phyloP scores from a whole-genome alignment of 2,888 invertebrate genomes.

The Eilema griseolum region DNA sequence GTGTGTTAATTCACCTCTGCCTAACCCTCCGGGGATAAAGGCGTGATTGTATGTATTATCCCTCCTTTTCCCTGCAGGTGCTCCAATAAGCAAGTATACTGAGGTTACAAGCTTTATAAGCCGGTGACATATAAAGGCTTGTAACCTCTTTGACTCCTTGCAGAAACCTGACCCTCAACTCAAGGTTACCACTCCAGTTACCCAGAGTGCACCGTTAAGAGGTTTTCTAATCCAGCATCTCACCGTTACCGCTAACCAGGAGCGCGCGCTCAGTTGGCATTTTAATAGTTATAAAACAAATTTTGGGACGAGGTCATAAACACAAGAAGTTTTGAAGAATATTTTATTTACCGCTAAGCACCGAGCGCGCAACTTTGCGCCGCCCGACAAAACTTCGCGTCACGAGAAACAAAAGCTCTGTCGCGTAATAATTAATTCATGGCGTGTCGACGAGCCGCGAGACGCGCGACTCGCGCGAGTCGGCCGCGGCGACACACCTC shows the following conservation, averaged over 20 bases:
- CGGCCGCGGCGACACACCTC: slow-evolving; percentile 34
- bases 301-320: slow-evolving; percentile 32
- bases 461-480: slow-evolving; percentile 38
- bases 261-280: background rate
- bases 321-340: slow-evolving; percentile 38
- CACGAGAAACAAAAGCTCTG: slow-evolving; percentile 59
- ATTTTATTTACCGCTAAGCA: slow-evolving; percentile 45
- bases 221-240: background rate
- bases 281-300: background rate
- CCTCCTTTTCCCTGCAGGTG: no score
- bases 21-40: no score
- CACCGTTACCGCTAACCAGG: background rate
- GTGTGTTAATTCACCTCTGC: no score
- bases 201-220: background rate
- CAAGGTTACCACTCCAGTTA: background rate
- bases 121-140: no score
- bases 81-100: no score
- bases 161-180: background rate
- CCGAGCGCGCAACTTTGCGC: slow-evolving; percentile 41
- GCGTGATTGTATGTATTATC: no score
- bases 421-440: slow-evolving; percentile 70
- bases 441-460: slow-evolving; percentile 42
- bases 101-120: background rate
- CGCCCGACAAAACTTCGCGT: slow-evolving; percentile 56
- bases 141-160: no score